Base-by-base conservation (phyloP, 2,888 invertebrate genomes). In the Carterocephalus palaemon region DNA sequence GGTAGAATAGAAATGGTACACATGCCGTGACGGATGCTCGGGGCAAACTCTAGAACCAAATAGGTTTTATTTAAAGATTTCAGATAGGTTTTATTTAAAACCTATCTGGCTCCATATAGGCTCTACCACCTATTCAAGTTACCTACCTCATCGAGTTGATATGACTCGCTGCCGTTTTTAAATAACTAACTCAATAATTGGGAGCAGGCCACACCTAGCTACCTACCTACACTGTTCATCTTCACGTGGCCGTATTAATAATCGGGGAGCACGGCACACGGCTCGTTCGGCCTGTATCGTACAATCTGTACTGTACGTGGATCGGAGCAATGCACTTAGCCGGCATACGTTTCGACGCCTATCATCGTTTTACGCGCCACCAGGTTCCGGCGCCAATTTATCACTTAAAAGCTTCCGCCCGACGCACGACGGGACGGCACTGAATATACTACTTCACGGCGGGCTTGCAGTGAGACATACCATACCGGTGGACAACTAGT, bases 321-420 rank as follows among this genome's bases (percentile, higher is more conserved):
- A 40, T 45, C 72, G 66, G 78, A 80, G 71, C 75, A 71, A 70
- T 74, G 81, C 75, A 80, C 81, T 82, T 67, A 46, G 38, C 33
- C 40, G 41, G 10, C 38, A 64, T 62, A 66, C 63, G 67, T 65
- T 67, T 70, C 63, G 68, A 63, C 71, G 64, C 70, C 74, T 75
- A 75, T 77, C 69, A 78, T 79, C 74, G 75, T 75, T 83, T 81
- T 77, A 82, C 80, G 75, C 70, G 75, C 73, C 73, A 69, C 71
- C 70, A 64, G 65, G 79, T 85, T 85, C 85, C 85, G 82, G 78
- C 73, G 74, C 70, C 80, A 80, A 84, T 85, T 83, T 83, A 84
- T 81, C 83, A 84, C 78, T 82, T 83, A 75, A 76, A 79, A 79
- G 80, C 83, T 85, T 85, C 85, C 85, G 84, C 67, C 70, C 67